These are phyloP conservation scores for Heliconius cydno DNA, from an alignment of 2,888 invertebrate genomes.

Conservation along the genomic window DNA sequence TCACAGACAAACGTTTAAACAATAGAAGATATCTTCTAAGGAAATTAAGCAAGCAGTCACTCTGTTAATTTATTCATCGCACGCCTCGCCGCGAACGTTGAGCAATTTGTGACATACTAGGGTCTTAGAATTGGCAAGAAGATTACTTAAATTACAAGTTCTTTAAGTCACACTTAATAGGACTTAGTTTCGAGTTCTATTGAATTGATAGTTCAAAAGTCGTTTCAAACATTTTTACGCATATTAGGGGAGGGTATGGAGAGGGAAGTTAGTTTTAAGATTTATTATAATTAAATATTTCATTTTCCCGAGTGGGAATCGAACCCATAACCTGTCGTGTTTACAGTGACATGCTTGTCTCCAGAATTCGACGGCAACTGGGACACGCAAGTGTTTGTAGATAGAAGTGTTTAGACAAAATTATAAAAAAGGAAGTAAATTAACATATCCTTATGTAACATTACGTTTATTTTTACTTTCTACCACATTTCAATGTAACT, in stretches of 20 bases:
- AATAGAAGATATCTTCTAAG: constrained; percentile 9
- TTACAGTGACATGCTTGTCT: no score
- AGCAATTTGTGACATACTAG: constrained; percentile 35
- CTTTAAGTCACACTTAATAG: constrained; percentile 3
- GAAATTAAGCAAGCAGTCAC: constrained; percentile 31
- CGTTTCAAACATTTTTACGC: no score
- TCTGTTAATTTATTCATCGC: constrained; percentile 64
- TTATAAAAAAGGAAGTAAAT: no score
- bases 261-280: no score
- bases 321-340: not conserved
- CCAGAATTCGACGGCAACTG: no score
- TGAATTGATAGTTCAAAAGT: not conserved
- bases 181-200: not conserved
- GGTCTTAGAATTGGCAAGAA: constrained; percentile 11
- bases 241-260: no score
- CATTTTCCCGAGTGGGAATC: not conserved
- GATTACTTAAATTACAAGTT: constrained; percentile 20
- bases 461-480: not conserved
- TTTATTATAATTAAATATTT: no score
- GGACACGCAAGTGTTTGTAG: no score
- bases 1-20: not conserved
- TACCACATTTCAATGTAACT: not conserved
- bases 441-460: not conserved
- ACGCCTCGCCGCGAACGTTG: constrained; percentile 39
- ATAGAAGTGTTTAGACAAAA: no score